These are phyloP conservation scores for Rhinopomastus cyanomelas DNA, from an alignment of 2,113 vertebrate genomes.

Conservation along the genomic window DNA sequence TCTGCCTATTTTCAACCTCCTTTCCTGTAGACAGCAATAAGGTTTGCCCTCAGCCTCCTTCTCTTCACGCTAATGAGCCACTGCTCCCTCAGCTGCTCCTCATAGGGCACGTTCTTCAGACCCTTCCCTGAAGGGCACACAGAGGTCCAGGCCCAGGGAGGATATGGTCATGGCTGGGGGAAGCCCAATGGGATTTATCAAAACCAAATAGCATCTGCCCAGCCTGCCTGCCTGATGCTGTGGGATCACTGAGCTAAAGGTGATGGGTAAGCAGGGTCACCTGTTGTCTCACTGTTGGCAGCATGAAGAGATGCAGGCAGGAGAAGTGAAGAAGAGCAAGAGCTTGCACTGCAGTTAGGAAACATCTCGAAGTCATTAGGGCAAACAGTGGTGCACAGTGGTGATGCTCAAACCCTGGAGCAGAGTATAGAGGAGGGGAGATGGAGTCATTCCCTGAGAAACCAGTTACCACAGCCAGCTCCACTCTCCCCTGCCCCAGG, in stretches of 20 bases:
- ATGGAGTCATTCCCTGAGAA: background rate
- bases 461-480: accelerated
- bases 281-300: background rate
- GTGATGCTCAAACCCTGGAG: accelerated
- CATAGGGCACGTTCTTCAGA: no score
- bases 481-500: accelerated
- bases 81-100: no score
- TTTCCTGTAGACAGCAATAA: no score
- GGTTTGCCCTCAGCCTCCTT: no score
- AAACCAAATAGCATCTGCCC: background rate
- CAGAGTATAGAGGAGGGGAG: background rate
- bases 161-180: background rate
- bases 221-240: background rate
- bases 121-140: no score
- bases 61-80: no score
- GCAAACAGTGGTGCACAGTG: background rate
- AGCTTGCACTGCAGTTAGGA: background rate
- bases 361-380: background rate
- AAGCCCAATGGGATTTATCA: background rate
- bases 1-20: no score
- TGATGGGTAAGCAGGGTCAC: accelerated
- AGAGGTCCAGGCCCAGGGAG: background rate
- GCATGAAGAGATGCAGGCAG: background rate
- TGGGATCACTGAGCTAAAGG: background rate
- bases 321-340: background rate